Evolutionary conservation across 2,113 vertebrate species (phyloP).

Genomic region (Cyphomyrus plagiostoma): DNA sequence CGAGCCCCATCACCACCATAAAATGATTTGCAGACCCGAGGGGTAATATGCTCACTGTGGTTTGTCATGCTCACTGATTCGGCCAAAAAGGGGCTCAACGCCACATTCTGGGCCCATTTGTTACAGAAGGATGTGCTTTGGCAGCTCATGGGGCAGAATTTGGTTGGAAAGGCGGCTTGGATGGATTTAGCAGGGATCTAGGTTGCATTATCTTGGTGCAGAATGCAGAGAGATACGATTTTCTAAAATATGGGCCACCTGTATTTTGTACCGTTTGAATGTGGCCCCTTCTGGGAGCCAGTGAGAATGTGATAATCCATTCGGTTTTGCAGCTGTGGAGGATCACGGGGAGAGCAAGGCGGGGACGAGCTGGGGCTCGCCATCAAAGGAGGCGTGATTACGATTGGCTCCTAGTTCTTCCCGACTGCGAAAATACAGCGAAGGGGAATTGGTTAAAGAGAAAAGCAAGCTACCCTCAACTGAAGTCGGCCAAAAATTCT

Average conservation of each 20-base stretch:
- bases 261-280: neutral
- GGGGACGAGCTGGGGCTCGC: neutral
- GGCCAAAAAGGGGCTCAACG: neutral
- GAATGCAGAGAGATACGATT: neutral
- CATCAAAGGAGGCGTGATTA: neutral
- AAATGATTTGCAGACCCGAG: conserved; percentile 7
- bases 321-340: conserved; percentile 14
- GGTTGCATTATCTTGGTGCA: conserved; percentile 2
- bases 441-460: conserved; percentile 21
- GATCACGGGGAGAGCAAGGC: neutral
- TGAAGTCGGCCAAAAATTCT: conserved; percentile 2
- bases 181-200: neutral
- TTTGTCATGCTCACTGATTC: neutral
- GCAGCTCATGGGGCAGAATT: neutral
- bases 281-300: neutral
- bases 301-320: conserved; percentile 19
- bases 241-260: conserved; percentile 13
- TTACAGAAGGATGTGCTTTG: conserved; percentile 13
- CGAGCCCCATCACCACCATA: neutral
- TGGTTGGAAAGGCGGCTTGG: neutral
- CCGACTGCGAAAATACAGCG: neutral
- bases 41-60: conserved; percentile 16
- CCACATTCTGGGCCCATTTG: neutral
- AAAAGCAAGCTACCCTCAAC: conserved; percentile 12
- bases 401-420: neutral